These are phyloP conservation scores for Epinephelus malabaricus DNA, from an alignment of 2,797 vertebrate species.

Conservation along the genomic window DNA sequence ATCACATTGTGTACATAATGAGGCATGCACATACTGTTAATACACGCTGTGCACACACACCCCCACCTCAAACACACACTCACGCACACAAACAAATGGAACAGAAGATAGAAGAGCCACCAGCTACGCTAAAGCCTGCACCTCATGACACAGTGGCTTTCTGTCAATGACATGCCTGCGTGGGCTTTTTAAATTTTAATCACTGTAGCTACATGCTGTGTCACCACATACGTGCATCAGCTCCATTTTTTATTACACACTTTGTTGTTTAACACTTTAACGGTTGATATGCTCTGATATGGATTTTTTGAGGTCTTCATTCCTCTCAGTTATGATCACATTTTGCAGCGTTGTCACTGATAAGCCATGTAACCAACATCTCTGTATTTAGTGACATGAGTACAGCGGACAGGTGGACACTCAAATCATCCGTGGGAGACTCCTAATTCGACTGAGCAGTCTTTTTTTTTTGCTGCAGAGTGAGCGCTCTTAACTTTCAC, in stretches of 20 bases:
- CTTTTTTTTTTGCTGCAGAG: too few relatives aligned
- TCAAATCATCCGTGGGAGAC: too few relatives aligned
- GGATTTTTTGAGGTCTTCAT: background rate
- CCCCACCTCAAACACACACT: constrained; percentile 26
- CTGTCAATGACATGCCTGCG: constrained; percentile 19
- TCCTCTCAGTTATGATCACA: background rate
- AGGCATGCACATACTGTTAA: constrained; percentile 53
- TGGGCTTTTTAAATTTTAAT: constrained; percentile 24
- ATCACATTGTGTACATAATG: constrained; percentile 63
- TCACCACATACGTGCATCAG: background rate
- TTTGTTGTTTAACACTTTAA: background rate
- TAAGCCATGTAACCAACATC: background rate
- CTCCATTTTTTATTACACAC: background rate
- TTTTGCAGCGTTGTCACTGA: background rate
- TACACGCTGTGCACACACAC: constrained; percentile 34
- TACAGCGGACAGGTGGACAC: too few relatives aligned
- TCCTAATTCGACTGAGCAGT: too few relatives aligned
- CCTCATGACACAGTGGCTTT: constrained; percentile 20
- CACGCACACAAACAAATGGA: constrained; percentile 32
- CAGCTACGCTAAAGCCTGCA: constrained; percentile 35
- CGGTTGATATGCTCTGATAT: background rate
- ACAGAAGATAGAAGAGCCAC: constrained; percentile 8
- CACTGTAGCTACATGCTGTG: constrained; percentile 7
- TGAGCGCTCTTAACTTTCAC: too few relatives aligned
- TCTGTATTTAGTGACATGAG: background rate